Evolutionary conservation across 2,797 vertebrate genomes (phyloP), one percentile per base, ranked within the genome.

Genomic region (Peromyscus aztecus): DNA sequence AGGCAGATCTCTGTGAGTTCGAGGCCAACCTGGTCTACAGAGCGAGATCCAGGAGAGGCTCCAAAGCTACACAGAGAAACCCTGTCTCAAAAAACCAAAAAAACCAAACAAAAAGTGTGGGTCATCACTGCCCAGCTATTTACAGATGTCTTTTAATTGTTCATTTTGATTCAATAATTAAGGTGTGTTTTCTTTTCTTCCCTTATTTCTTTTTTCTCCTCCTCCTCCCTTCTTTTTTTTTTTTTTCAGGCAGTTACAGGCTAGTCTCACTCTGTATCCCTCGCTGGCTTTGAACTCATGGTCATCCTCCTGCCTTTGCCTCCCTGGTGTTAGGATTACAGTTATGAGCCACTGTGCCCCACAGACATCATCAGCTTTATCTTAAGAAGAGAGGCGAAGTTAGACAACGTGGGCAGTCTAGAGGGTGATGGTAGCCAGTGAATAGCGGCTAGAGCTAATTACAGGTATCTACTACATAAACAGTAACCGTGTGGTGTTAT

Each of bases 371-470:
- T 40, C 67, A 73, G n/a, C n/a, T 73, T 87, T 73, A 73, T 73
- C 37, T 87, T 71, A 9, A 87, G 71, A 40, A 43, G 40, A 90
- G 81, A 87, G 29, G 40, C 29, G 1, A 34, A 77, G 19, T 75
- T 40, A 46, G n/a, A 49, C 27, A 4, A 37, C 27, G 37, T 12
- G 23, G 40, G 31, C 1, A 2, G 24, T 89, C 65, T 5, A 4
- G 0, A 34, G 63, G 4, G 16, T 34, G 29, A 14, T 0, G 4
- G 29, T 23, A 69, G 43, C 63, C 2, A 31, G 6, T 12, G 5
- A 1, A 0, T 0, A 52, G 78, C 43, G 2, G 16, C 63, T 16
- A 1, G 3, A 43, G 43, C 19, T 34, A 37, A 23, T 81, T 4
- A 17, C 83, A 78, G 59, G 52, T 63, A 34, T 10, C 71, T 1